phyloP scores from a whole-genome alignment of 2,888 invertebrate species.

The Boloria euphrosyne region DNA sequence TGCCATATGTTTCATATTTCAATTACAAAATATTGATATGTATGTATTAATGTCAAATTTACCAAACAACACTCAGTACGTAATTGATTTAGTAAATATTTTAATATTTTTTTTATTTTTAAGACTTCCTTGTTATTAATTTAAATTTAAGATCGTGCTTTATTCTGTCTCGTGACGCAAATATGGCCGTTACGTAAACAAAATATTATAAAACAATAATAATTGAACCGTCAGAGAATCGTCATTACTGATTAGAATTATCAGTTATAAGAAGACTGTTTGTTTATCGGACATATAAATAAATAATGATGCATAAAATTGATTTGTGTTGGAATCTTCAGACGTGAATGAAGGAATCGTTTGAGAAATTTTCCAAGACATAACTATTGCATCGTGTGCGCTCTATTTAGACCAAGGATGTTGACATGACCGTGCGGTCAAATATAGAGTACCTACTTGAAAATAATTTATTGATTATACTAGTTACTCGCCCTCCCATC shows the following conservation, averaged over 20 bases:
- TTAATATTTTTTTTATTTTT: no score
- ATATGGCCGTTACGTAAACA: background rate
- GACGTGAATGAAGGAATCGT: slow-evolving; percentile 15
- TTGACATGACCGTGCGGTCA: slow-evolving; percentile 4
- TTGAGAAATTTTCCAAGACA: slow-evolving; percentile 19
- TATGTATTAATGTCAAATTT: no score
- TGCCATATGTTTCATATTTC: no score
- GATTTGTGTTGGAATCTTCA: slow-evolving; percentile 19
- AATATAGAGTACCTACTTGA: background rate
- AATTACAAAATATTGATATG: no score
- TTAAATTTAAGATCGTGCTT: background rate
- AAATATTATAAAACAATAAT: slow-evolving; percentile 1
- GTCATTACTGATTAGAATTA: slow-evolving; percentile 15
- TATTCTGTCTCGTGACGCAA: background rate
- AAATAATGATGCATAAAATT: slow-evolving; percentile 21
- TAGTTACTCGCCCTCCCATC: background rate
- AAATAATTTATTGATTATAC: background rate
- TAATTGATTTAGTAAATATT: no score
- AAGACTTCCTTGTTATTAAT: slow-evolving; percentile 10
- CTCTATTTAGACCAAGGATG: slow-evolving; percentile 11
- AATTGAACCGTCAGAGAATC: slow-evolving; percentile 4
- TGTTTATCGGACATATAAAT: slow-evolving; percentile 1
- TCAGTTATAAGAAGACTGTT: slow-evolving; percentile 6
- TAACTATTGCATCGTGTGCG: background rate
- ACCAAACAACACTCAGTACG: no score